A percentile compares a stretch with the other conserved stretches of the same genome.
phyloP scores from a whole-genome alignment of 2,797 vertebrate genomes.

The Mionectes olivaceus region DNA sequence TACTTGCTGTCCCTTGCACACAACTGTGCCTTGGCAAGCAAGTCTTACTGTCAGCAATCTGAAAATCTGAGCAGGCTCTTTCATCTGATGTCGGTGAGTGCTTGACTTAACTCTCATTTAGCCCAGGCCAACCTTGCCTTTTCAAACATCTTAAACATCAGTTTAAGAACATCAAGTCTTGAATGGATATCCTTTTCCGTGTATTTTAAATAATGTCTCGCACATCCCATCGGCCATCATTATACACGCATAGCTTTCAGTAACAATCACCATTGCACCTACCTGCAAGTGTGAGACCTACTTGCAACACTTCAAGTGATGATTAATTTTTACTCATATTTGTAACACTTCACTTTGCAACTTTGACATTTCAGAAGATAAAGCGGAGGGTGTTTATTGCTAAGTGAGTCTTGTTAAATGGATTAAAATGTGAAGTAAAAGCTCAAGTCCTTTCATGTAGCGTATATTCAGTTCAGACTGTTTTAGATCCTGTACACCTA shows the following conservation, averaged over 20 bases:
- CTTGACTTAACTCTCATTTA: not conserved
- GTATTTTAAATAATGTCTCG: not conserved
- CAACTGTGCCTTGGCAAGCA: not conserved
- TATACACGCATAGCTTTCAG: not conserved
- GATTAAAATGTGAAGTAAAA: conserved; percentile 37
- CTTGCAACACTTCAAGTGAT: not conserved
- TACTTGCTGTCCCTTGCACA: not conserved
- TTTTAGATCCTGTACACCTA: not conserved
- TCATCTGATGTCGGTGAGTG: not conserved
- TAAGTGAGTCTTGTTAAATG: conserved; percentile 16
- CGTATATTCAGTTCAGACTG: not conserved
- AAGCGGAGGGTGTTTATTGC: conserved; percentile 19
- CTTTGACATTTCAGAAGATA: not conserved
- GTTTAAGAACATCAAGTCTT: not conserved
- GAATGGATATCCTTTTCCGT: not conserved
- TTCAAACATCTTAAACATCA: not conserved
- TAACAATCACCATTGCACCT: not conserved
- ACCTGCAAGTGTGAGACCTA: not conserved
- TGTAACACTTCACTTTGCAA: conserved; percentile 13
- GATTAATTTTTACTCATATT: not conserved
- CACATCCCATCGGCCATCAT: too few relatives aligned
- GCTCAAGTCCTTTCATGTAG: not conserved
- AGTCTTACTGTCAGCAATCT: not conserved
- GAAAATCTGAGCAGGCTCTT: not conserved
- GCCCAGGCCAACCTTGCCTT: not conserved